A percentile compares a stretch with the other conserved stretches of the same genome.
Conservation (phyloP, 2,113 vertebrate species). For the Malurus cyaneus region DNA sequence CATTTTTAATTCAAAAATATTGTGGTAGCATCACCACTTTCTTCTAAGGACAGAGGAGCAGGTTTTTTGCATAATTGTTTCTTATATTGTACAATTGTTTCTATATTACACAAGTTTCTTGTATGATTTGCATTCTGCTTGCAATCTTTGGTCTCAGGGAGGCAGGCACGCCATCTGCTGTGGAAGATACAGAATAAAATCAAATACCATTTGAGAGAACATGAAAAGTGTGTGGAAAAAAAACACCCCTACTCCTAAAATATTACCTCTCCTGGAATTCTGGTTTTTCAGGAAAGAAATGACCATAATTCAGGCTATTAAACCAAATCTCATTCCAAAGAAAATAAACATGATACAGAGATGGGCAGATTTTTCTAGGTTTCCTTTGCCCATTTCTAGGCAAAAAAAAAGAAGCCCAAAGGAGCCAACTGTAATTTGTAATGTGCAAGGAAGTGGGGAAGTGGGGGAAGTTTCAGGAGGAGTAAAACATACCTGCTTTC, state of each 20-base stretch:
- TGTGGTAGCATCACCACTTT: neutral
- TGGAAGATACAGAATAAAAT: neutral
- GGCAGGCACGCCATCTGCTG: slow-evolving; percentile 11
- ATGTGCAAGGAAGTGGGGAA: no score
- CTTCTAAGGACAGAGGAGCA: neutral
- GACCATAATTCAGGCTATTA: neutral
- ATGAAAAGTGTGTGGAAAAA: neutral
- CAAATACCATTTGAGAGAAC: neutral
- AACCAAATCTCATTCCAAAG: neutral
- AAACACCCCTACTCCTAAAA: neutral
- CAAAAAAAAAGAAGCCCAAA: neutral
- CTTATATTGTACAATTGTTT: neutral
- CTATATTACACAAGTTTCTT: neutral
- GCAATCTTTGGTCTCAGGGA: neutral
- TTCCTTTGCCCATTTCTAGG: neutral
- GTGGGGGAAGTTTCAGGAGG: neutral
- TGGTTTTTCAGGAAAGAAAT: neutral
- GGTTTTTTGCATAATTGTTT: neutral
- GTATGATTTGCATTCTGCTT: neutral
- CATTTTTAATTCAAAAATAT: neutral
- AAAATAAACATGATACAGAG: neutral
- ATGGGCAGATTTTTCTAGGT: neutral
- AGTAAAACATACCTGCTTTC: neutral
- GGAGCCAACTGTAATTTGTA: neutral
- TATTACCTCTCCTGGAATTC: neutral